phyloP scores from a whole-genome alignment of 2,113 vertebrate genomes.

The Microtus oregoni region DNA sequence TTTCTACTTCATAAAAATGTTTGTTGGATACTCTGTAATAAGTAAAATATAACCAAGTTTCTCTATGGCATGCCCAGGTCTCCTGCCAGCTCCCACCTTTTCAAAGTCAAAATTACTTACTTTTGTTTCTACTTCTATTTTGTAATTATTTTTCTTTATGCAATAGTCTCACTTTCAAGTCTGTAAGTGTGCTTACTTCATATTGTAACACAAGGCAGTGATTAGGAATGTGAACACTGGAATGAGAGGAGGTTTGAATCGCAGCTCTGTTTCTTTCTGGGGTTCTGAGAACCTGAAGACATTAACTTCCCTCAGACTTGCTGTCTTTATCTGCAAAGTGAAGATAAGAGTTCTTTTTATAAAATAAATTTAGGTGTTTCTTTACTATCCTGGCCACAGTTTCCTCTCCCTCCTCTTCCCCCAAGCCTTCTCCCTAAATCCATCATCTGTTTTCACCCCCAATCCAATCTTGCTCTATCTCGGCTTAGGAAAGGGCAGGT shows the following conservation, averaged over 20 bases:
- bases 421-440: rapidly evolving
- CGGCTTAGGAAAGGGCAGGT: background rate
- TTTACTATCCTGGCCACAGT: background rate
- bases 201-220: background rate
- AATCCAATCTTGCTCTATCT: background rate
- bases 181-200: background rate
- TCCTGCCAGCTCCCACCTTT: background rate
- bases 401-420: background rate
- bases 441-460: background rate
- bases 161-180: background rate
- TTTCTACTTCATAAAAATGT: too few species aligned
- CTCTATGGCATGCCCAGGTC: background rate
- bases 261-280: background rate
- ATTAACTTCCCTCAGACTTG: background rate
- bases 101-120: slow-evolving; percentile 8
- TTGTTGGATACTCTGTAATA: too few species aligned
- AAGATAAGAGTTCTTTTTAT: background rate
- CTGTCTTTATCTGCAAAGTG: background rate
- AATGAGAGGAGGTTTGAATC: background rate
- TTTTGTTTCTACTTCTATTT: background rate
- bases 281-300: background rate
- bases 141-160: background rate
- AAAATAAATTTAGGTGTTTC: background rate
- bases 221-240: background rate
- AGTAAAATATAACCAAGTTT: background rate